Conservation (phyloP, 2,888 invertebrate species). For the Phrixothrix hirtus region DNA sequence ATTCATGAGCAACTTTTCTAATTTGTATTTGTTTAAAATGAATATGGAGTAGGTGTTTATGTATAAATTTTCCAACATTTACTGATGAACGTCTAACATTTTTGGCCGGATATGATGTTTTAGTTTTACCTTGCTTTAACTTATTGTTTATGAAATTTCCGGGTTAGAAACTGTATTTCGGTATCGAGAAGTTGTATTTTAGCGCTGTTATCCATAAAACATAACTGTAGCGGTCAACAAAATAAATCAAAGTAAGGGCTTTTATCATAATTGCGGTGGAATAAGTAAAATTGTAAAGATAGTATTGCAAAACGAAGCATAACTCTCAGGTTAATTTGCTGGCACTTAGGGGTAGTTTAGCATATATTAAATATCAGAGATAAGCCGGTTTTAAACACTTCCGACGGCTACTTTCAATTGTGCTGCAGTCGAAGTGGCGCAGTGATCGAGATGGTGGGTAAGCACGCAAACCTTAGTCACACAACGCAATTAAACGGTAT, state of each 20-base stretch:
- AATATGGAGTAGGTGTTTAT: constrained; percentile 5
- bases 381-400: constrained; percentile 56
- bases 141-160: constrained; percentile 31
- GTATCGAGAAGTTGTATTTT: constrained; percentile 19
- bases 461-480: constrained; percentile 35
- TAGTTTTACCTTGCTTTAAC: constrained; percentile 42
- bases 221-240: too few species aligned
- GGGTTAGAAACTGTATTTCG: constrained; percentile 26
- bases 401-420: constrained; percentile 55
- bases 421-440: constrained; percentile 40
- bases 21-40: constrained; percentile 19
- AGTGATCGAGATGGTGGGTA: constrained; percentile 33
- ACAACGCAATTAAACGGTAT: constrained; percentile 25
- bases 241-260: too few species aligned
- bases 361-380: constrained; percentile 55
- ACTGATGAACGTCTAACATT: constrained; percentile 32
- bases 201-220: too few species aligned
- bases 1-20: constrained; percentile 27
- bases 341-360: constrained; percentile 57
- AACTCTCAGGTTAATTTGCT: constrained; percentile 45
- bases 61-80: constrained; percentile 12
- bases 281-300: background rate
- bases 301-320: constrained; percentile 7
- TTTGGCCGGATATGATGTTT: constrained; percentile 46
- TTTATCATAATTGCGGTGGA: too few species aligned